Conservation (phyloP, 2,888 invertebrate species). For the Aproaerema taeniolella region DNA sequence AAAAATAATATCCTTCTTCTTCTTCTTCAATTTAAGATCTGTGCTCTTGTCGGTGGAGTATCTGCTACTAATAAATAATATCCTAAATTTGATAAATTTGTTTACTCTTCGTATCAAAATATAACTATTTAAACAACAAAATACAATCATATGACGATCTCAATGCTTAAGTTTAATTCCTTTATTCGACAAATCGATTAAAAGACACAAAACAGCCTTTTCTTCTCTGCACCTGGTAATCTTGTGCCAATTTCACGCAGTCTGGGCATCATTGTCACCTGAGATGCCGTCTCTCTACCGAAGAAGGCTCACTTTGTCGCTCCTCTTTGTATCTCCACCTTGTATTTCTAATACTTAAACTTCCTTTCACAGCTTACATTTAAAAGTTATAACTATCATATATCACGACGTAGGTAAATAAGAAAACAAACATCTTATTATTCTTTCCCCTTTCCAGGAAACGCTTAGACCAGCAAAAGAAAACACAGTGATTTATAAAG, state of each 20-base stretch:
- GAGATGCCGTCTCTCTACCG: conserved; percentile 1
- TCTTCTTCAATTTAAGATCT: no score
- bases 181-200: no score
- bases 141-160: no score
- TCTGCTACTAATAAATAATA: no score
- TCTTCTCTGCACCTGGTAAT: conserved; percentile 8
- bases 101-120: no score
- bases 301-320: conserved; percentile 4
- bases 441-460: conserved; percentile 24
- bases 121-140: no score
- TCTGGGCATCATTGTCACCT: conserved; percentile 9
- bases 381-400: neutral
- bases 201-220: neutral
- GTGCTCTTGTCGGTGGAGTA: no score
- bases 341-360: neutral
- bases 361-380: neutral
- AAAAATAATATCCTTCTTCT: no score
- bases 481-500: conserved; percentile 35
- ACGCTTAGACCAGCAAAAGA: conserved; percentile 30
- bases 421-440: conserved; percentile 9
- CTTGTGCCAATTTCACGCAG: conserved; percentile 12
- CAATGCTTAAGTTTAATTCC: no score
- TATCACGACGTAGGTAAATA: neutral
- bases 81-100: no score
- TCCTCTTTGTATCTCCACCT: neutral